These are phyloP conservation scores for Cyrtorhinus lividipennis DNA, from an alignment of 1,140 invertebrate species.

Conservation along the genomic window DNA sequence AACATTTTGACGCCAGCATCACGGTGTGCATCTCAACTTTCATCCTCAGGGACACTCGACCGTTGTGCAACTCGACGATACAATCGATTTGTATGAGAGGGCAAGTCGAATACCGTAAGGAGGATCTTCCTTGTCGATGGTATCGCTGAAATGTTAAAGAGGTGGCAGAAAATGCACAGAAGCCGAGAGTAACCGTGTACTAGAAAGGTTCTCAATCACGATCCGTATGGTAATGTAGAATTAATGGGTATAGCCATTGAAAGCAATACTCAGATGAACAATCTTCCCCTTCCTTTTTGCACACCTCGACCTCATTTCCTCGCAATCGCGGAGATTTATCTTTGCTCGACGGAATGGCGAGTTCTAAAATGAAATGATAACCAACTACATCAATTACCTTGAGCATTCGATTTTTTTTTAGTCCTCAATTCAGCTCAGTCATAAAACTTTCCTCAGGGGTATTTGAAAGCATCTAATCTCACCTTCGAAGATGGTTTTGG, in stretches of 20 bases:
- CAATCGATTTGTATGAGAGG: not conserved
- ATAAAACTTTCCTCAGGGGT: no score
- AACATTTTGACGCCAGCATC: not conserved
- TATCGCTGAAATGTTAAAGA: not conserved
- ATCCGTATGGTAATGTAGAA: not conserved
- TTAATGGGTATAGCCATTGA: not conserved
- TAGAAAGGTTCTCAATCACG: not conserved
- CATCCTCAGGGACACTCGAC: not conserved
- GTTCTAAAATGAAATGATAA: no score
- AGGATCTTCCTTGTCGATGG: not conserved
- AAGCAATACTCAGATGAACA: not conserved
- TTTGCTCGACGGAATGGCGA: no score
- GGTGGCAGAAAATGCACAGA: conserved; percentile 5
- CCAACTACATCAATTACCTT: no score
- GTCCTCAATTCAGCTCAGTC: no score
- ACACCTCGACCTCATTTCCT: not conserved
- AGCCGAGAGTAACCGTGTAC: not conserved
- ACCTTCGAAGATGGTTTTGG: no score
- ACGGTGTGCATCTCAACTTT: conserved; percentile 1
- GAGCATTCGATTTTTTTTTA: no score
- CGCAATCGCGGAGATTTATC: no score
- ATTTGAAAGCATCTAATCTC: no score
- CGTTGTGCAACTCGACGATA: conserved; percentile 5
- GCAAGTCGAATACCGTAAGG: not conserved
- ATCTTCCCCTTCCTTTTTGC: conserved; percentile 1